Evolutionary conservation across 2,113 vertebrate species (phyloP), one percentile per base, ranked within the genome.

Genomic region (Embiotoca jacksoni): DNA sequence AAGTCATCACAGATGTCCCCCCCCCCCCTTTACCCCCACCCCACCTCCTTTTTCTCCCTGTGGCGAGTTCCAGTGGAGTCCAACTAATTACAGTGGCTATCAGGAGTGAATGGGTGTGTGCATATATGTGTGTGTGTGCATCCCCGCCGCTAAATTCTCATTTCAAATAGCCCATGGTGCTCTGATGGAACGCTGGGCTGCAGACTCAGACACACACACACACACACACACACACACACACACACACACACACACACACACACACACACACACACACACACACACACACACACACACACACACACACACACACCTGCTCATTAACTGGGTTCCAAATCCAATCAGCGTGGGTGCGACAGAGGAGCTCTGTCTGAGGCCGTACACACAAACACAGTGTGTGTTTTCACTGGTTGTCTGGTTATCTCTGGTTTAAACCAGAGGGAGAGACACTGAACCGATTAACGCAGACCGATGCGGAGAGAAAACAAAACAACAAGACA

Each of bases 21-120:
- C 23, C 23, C 23, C 23, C 23, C 23, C 23, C 23, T 23, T 23
- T 23, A 23, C 23, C 23, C 23, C 14, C 8, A 23, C 16, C 56
- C 33, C 1, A n/a, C 66, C 44, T 33, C 53, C 54, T 36, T 54
- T 32, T 37, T 57, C 72, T 79, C 85, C 90, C 92, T 78, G 86
- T 88, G 87, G 92, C 87, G 63, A 78, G 54, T 92, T 93, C 89
- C 86, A 85, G 90, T 89, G 65, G 77, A 91, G 90, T 91, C 92
- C 77, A 86, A 86, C 92, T 94, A 94, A 94, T 94, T 93, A 93
- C 88, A 88, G 78, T 79, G 79, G 88, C 91, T 92, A 92, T 90
- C 88, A 23, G 23, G 69, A 66, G 72, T 53, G 70, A 36, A 57
- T 62, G 69, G 3, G 63, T 35, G 83, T 76, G 75, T 81, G 71